Conservation (phyloP, 64 coral and sea anemone genomes). For the Pocillopora verrucosa region DNA sequence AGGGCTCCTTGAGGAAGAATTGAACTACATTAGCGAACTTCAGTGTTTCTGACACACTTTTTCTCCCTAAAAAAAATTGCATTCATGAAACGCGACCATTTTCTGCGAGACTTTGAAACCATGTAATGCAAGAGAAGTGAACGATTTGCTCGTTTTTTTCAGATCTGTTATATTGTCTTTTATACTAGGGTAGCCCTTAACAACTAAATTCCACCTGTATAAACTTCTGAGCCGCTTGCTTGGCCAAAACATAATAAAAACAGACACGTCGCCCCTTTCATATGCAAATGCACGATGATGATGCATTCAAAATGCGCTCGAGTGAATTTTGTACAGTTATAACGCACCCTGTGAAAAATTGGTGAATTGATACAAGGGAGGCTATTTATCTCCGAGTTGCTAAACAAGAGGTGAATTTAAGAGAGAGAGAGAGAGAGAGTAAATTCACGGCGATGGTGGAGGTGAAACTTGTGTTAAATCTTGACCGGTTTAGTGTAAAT, state of each 20-base stretch:
- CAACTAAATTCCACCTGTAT: constrained; percentile 13
- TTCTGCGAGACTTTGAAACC: neutral
- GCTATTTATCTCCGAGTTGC: neutral
- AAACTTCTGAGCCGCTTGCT: neutral
- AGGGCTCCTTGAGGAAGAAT: no score
- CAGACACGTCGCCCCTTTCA: constrained; percentile 9
- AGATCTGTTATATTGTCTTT: neutral
- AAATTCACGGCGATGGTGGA: neutral
- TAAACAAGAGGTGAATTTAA: neutral
- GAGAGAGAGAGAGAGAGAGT: neutral
- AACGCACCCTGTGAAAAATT: neutral
- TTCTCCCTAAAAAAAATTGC: no score
- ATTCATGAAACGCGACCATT: no score
- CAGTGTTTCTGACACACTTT: no score
- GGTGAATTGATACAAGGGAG: neutral
- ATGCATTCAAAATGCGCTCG: neutral
- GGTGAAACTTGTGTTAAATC: neutral
- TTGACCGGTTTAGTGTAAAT: neutral
- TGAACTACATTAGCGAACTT: no score
- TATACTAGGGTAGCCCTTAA: neutral
- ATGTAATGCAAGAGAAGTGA: neutral
- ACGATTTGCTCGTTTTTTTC: neutral
- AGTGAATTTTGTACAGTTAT: neutral
- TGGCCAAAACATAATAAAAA: constrained; percentile 3
- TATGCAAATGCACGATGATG: constrained; percentile 22